Evolutionary conservation across 2,888 invertebrate species (phyloP), one percentile per base, ranked within the genome.

Genomic region (Caenorhabditis wallacei): DNA sequence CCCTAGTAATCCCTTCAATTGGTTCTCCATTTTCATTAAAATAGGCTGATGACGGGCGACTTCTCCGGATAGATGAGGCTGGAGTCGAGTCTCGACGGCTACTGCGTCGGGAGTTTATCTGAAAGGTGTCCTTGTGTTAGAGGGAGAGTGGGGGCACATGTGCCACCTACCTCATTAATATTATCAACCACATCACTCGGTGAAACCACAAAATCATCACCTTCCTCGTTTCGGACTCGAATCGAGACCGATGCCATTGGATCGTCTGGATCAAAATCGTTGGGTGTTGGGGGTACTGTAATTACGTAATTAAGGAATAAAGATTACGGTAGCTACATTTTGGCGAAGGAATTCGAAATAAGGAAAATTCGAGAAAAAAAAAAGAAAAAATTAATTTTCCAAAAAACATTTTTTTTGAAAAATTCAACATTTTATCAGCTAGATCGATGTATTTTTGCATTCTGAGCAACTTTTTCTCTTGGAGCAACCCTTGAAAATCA

Each of bases 201-300:
- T 5, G 84, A 75, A 1, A 84, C 84, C 37, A 84, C 71, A 8
- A 84, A 71, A 37, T 84, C 84, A 20, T 80, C 76, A 2, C 84
- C 84, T n/a, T 84, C 84, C 16, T 68, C 71, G 56, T 80, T 84
- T 66, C 72, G 64, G 11, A 84, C 84, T 56, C 84, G 80, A 26
- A 84, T 84, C 61, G 84, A 84, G 0, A 84, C 84, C 10, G 84
- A 84, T 35, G 84, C 80, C 84, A 84, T 84, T 13, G 66, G 68
- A 37, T 82, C 75, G n/a, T 56, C 54, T 11, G 35, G 22, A 13
- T 64, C 64, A 46, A 8, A 8, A 5, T 78, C 61, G 35, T 13
- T 54, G 18, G 43, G 48, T 11, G 16, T 40, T 40, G 16, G 40
- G 11, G 53, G 1, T 0, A 69, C 69, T 76, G 68, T 26, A 75